Conservation (phyloP, 2,888 invertebrate species). For the Crioceris asparagi region DNA sequence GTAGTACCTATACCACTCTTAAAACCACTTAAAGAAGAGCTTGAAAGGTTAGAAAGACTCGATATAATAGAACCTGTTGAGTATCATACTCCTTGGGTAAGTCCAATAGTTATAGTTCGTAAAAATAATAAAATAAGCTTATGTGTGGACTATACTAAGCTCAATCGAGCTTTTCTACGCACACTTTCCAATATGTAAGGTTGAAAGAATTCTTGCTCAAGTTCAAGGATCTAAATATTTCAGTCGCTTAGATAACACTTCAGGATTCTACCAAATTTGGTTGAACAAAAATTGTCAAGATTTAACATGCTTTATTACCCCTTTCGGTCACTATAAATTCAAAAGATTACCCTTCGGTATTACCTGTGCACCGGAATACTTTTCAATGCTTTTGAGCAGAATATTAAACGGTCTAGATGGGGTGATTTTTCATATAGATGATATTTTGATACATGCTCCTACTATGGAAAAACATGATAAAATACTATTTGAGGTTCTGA, state of each 20-base stretch:
- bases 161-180: conserved; percentile 16
- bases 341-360: conserved; percentile 14
- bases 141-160: conserved; percentile 15
- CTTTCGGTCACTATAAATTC: conserved; percentile 14
- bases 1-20: conserved; percentile 16
- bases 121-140: conserved; percentile 12
- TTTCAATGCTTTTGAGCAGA: conserved; percentile 8
- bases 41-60: conserved; percentile 12
- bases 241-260: conserved; percentile 11
- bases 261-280: conserved; percentile 13
- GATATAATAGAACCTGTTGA: conserved; percentile 15
- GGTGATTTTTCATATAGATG: conserved; percentile 13
- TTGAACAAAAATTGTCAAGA: conserved; percentile 9
- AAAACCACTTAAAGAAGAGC: conserved; percentile 14
- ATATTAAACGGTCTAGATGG: conserved; percentile 12
- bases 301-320: conserved; percentile 16
- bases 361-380: conserved; percentile 14
- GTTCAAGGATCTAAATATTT: conserved; percentile 20
- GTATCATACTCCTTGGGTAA: conserved; percentile 11
- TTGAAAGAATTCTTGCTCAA: conserved; percentile 19
- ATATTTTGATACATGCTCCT: conserved; percentile 13
- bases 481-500: conserved; percentile 18
- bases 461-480: conserved; percentile 18
- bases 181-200: conserved; percentile 21
- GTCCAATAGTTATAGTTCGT: conserved; percentile 15